Conservation (phyloP, 2,888 invertebrate species). For the Tupiocoris notatus region DNA sequence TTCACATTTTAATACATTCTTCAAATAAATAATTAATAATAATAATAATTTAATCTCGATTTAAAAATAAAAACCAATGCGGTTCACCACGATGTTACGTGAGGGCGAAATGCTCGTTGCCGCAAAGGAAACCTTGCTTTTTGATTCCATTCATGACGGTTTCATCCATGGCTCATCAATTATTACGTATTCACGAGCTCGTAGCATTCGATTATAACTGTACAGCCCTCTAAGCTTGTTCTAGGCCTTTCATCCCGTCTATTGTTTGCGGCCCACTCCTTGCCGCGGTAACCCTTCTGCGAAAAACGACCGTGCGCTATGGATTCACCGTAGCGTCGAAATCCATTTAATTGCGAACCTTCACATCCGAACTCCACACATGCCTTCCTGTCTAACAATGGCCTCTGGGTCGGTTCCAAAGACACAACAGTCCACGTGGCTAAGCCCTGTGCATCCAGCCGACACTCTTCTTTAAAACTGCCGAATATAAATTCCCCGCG, state of each 20-base stretch:
- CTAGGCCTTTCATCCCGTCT: background rate
- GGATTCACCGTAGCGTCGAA: background rate
- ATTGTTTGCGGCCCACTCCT: background rate
- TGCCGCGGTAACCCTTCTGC: background rate
- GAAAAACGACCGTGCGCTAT: background rate
- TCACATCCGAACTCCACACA: background rate
- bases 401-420: background rate
- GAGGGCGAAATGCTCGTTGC: too few species aligned
- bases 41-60: too few species aligned
- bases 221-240: too few species aligned
- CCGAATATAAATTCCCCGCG: constrained; percentile 7
- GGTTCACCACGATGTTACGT: too few species aligned
- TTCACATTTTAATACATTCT: too few species aligned
- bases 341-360: background rate
- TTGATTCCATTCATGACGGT: too few species aligned
- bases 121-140: too few species aligned
- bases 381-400: background rate
- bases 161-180: too few species aligned
- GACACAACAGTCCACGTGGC: background rate
- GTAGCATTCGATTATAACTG: too few species aligned
- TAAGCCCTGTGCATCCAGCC: background rate
- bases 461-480: background rate
- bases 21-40: too few species aligned
- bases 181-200: too few species aligned
- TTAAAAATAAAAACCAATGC: too few species aligned